Base-by-base conservation (phyloP, 2,113 vertebrate genomes). In the Oncorhynchus gorbuscha region DNA sequence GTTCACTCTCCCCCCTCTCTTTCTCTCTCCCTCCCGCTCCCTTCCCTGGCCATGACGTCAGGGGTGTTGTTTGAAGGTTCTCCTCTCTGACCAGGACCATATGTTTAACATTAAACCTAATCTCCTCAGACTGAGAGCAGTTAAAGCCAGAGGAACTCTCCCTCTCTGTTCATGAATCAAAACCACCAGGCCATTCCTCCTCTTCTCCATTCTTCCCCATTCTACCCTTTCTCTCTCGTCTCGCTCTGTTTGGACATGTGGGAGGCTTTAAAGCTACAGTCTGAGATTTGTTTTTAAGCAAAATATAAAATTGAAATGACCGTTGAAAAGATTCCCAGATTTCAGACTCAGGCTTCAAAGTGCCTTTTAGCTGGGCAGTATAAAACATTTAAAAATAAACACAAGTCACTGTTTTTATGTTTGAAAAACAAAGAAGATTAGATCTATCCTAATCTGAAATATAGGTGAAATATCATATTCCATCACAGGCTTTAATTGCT, bases 401-500 rank as follows among this genome's bases (percentile, higher is more conserved):
- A 35, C 68, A 66, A 83, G 81, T 73, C 82, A 72, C 61, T 89
- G 86, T 90, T 89, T 87, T 89, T 87, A 88, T 81, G 68, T 77
- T 76, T 79, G 70, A 73, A 75, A n/a, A 79, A 76, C 67, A 55
- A 18, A 55, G 51, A 55, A 78, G 75, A 86, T 73, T 83, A 77
- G 74, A 49, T 16, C 16, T 39, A 20, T 18, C 28, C 6, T 28
- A 67, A 58, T 58, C 71, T 55, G 39, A 45, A 11, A 45, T 12
- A 45, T 45, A 45, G 39, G 67, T 89, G 76, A 85, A 87, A 88
- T 89, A 85, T 90, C 82, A 85, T 86, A 82, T 89, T 86, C 80
- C 87, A 88, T 88, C 82, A 45, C 39, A 45, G 83, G 77, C 80
- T 28, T 16, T 91, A 91, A 90, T 90, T 91, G 81, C 86, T 45